Conservation (phyloP, 2,888 invertebrate genomes). For the Rhamnusium bicolor region DNA sequence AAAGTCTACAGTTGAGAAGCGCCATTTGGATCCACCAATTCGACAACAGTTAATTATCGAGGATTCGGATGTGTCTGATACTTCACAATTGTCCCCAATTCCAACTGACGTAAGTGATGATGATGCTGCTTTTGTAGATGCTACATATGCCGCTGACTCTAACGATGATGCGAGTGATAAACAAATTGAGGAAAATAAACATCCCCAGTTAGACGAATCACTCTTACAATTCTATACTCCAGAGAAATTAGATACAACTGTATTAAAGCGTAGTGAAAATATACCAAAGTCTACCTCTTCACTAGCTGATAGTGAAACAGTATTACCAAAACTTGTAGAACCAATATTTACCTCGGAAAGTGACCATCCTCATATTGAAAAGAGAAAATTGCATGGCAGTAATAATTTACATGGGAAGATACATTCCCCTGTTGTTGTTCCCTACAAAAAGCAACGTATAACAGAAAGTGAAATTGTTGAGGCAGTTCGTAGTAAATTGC, state of each 20-base stretch:
- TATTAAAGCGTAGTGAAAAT: background rate
- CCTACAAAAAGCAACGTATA: background rate
- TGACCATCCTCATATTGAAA: background rate
- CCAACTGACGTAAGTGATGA: slow-evolving; percentile 22
- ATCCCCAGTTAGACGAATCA: background rate
- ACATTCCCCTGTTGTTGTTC: background rate
- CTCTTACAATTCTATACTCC: slow-evolving; percentile 16
- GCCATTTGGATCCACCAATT: background rate
- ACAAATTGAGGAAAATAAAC: background rate
- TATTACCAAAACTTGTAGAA: slow-evolving; percentile 3
- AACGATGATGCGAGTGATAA: background rate
- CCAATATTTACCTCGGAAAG: slow-evolving; percentile 7
- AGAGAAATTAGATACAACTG: background rate
- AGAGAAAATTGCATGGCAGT: background rate
- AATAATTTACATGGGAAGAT: background rate
- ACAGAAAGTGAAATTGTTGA: background rate
- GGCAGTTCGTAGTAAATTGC: background rate
- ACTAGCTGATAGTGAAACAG: background rate
- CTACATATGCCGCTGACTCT: background rate
- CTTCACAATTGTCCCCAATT: background rate
- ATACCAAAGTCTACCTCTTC: slow-evolving; percentile 13
- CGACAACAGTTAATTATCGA: slow-evolving; percentile 13
- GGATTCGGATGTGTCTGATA: background rate
- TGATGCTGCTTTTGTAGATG: slow-evolving; percentile 20
- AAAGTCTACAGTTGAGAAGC: background rate